These are phyloP conservation scores for Drosophila oshimai DNA, from an alignment of 1,140 invertebrate genomes.

Conservation along the genomic window DNA sequence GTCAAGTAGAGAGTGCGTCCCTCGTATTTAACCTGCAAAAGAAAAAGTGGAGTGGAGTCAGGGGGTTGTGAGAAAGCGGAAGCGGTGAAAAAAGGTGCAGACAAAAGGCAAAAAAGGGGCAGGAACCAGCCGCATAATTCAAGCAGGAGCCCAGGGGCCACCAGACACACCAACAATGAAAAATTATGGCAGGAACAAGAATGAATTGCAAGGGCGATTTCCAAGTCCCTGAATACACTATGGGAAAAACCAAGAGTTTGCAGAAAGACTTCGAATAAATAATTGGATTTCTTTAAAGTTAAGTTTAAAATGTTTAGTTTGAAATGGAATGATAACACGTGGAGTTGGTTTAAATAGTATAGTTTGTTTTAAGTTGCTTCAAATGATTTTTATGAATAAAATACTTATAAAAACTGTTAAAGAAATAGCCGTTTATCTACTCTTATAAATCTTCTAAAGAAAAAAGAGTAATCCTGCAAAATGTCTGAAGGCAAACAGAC, in stretches of 20 bases:
- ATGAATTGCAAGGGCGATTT: background rate
- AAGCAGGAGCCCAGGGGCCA: slow-evolving; percentile 16
- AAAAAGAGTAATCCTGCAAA: background rate
- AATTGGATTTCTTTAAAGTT: background rate
- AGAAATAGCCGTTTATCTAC: too few species aligned
- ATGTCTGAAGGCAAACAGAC: background rate
- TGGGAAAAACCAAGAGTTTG: background rate
- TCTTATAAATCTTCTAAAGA: too few species aligned
- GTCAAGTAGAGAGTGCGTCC: slow-evolving; percentile 94
- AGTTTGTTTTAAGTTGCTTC: too few species aligned
- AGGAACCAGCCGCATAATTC: slow-evolving; percentile 52
- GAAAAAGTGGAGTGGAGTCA: slow-evolving; percentile 26
- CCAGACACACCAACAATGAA: slow-evolving; percentile 58
- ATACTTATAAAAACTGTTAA: too few species aligned
- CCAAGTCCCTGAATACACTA: slow-evolving; percentile 2
- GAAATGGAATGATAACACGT: too few species aligned
- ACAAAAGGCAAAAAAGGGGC: slow-evolving; percentile 13
- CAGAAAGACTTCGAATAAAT: background rate
- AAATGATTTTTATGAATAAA: too few species aligned
- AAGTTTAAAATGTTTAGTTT: background rate
- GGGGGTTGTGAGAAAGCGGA: slow-evolving; percentile 11
- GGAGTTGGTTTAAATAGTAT: too few species aligned
- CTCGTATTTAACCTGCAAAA: slow-evolving; percentile 92
- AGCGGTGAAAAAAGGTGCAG: slow-evolving; percentile 28
- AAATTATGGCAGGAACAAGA: slow-evolving; percentile 58